Evolutionary conservation across 2,113 vertebrate species (phyloP), one percentile per base, ranked within the genome.

Genomic region (Perca schrenkii): DNA sequence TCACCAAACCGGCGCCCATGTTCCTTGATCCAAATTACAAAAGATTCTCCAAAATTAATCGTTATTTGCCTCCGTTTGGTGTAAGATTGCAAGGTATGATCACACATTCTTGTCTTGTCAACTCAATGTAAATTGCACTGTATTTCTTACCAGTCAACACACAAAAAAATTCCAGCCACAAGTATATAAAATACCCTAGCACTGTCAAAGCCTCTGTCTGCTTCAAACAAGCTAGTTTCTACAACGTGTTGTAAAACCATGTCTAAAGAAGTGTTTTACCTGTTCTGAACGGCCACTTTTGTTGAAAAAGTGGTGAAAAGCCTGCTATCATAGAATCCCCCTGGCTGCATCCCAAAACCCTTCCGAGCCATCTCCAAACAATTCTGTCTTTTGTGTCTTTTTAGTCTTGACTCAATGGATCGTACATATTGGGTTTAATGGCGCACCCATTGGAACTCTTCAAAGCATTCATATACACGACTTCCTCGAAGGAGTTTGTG

Each of bases 1-100:
- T 93, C 79, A 56, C 5, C 31, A 94, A 92, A 88, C 71, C 80
- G 58, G 91, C 78, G 0, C 92, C 91, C 21, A 94, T 94, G 90
- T 95, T 94, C 80, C 93, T 94, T 1, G 88, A 94, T 87, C 68
- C 61, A 47, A 92, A 92, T 80, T 95, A 91, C 81, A 93, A 88
- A 73, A 65, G 74, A 7, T 84, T 93, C 25, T 78, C 74, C 47
- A 91, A 87, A 64, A 91, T 94, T 76, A 74, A 49, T 47, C 64
- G 22, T 65, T 93, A 86, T 61, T 77, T 8, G 0, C 93, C 92
- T 76, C 94, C 94, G 0, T 95, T 95, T 69, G 94, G 94, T 40
- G 43, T 94, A 22, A 95, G 84, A 88, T 86, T 87, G 49, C 93
- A 93, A 91, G 93, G 94, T 95, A 92, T 46, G 77, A 63, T 11